Percentiles rank a stretch among this genome's conserved stretches.
Evolutionary conservation across 2,797 vertebrate species (phyloP).

Genomic region (Pseudochaenichthys georgianus): DNA sequence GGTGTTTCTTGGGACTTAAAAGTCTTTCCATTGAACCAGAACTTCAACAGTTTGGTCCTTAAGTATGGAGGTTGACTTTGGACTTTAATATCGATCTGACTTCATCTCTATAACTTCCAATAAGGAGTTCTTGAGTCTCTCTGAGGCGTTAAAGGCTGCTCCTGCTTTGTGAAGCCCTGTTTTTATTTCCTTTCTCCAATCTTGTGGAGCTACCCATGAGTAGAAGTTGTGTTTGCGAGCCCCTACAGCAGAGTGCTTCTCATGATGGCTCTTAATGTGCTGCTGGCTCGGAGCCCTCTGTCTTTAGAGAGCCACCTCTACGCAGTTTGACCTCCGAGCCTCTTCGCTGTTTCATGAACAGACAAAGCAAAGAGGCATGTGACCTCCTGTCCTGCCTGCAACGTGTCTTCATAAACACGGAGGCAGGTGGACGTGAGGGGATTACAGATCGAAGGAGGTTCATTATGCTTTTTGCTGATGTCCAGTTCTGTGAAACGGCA

Average conservation of each 20-base stretch:
- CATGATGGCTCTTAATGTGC: too few species aligned
- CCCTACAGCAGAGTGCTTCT: too few species aligned
- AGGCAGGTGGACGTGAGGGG: slow-evolving; percentile 29
- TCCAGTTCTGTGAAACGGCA: slow-evolving; percentile 18
- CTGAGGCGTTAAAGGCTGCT: too few species aligned
- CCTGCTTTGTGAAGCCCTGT: background rate
- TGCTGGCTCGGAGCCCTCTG: too few species aligned
- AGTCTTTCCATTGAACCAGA: too few species aligned
- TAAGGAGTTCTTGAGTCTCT: background rate
- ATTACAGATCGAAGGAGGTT: slow-evolving; percentile 43
- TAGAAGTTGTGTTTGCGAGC: slow-evolving; percentile 19
- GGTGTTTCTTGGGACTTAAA: too few species aligned
- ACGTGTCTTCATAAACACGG: slow-evolving; percentile 14
- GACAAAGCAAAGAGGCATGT: slow-evolving; percentile 2
- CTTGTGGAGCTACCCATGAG: background rate
- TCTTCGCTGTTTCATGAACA: background rate
- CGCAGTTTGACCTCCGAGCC: slow-evolving; percentile 30
- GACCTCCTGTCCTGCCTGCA: slow-evolving; percentile 9
- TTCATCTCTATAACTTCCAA: background rate
- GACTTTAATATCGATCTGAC: too few species aligned
- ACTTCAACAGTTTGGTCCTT: too few species aligned
- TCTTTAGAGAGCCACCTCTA: too few species aligned
- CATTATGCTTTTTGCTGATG: slow-evolving; percentile 49
- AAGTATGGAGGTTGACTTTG: too few species aligned
- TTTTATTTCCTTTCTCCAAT: background rate